Percentiles rank a stretch among this genome's conserved stretches.
Evolutionary conservation across 1,140 invertebrate genomes (phyloP).

Genomic region (Drosophila jambulina): DNA sequence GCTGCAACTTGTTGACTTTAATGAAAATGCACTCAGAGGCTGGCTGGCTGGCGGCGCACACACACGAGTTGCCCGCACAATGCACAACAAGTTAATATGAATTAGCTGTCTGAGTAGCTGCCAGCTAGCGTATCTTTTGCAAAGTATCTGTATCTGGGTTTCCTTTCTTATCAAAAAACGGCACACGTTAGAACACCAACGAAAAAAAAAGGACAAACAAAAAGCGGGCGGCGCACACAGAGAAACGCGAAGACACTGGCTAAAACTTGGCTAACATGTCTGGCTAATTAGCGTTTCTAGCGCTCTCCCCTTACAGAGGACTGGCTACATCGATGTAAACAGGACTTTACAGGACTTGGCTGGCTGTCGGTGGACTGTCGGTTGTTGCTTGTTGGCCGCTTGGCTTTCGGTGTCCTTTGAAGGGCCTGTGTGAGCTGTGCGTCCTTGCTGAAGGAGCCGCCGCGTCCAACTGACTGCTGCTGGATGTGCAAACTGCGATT

Average conservation of each 20-base stretch:
- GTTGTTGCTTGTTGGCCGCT: conserved; percentile 12
- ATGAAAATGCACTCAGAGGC: conserved; percentile 70
- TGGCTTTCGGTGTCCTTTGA: conserved; percentile 33
- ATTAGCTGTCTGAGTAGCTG: conserved; percentile 33
- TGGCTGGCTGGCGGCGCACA: conserved; percentile 15
- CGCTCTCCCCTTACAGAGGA: conserved; percentile 31
- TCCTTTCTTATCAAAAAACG: conserved; percentile 54
- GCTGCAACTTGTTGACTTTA: conserved; percentile 82
- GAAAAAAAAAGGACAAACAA: conserved; percentile 33
- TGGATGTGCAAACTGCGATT: conserved; percentile 76
- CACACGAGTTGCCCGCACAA: conserved; percentile 22
- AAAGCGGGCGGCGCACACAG: conserved; percentile 18
- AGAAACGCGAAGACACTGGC: conserved; percentile 29
- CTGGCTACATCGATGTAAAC: conserved; percentile 66
- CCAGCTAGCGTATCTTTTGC: conserved; percentile 27
- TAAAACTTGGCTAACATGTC: conserved; percentile 44
- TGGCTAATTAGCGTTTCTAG: conserved; percentile 54
- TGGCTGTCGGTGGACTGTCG: conserved; percentile 10
- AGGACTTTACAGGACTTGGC: conserved; percentile 65
- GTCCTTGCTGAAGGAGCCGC: conserved; percentile 82
- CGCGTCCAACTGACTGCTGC: conserved; percentile 79
- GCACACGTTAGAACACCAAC: conserved; percentile 43
- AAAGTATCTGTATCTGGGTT: conserved; percentile 38
- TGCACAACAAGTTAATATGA: conserved; percentile 72
- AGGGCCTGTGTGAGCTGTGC: conserved; percentile 62